phyloP scores from a whole-genome alignment of 2,797 vertebrate genomes.

The Prionace glauca region DNA sequence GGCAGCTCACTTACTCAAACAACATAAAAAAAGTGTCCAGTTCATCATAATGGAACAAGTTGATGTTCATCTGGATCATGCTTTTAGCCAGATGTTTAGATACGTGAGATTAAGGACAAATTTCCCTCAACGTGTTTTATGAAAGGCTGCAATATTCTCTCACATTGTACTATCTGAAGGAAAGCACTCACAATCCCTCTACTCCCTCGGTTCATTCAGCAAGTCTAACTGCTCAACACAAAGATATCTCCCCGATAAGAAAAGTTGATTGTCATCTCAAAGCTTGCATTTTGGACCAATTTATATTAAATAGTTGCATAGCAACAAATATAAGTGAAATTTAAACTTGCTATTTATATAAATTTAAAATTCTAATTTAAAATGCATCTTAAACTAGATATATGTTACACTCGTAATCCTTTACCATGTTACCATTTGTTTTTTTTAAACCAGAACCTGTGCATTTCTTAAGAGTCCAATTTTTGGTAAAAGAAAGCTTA shows the following conservation, averaged over 20 bases:
- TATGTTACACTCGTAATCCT: neutral
- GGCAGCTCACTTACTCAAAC: conserved; percentile 2
- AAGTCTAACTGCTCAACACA: neutral
- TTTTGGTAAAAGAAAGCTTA: conserved; percentile 39
- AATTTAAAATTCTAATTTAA: conserved; percentile 44
- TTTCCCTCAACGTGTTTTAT: neutral
- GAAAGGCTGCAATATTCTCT: neutral
- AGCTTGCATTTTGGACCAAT: conserved; percentile 49
- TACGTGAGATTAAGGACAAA: neutral
- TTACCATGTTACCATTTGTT: neutral
- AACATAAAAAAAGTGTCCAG: neutral
- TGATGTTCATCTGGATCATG: neutral
- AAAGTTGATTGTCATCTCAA: conserved; percentile 69
- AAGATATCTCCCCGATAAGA: conserved; percentile 37
- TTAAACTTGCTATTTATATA: conserved; percentile 53
- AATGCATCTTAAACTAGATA: conserved; percentile 42
- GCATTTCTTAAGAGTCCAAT: conserved; percentile 45
- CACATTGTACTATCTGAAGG: neutral
- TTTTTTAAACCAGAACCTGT: conserved; percentile 44
- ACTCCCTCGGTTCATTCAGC: neutral
- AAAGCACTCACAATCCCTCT: too few species aligned
- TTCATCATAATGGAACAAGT: conserved; percentile 2
- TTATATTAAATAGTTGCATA: conserved; percentile 71
- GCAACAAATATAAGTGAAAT: conserved; percentile 66
- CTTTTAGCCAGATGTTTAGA: conserved; percentile 1